A percentile compares a stretch with the other conserved stretches of the same genome.
These are phyloP conservation scores for Phenganax marumi DNA, from an alignment of 92 coral and sea anemone genomes.

Conservation along the genomic window DNA sequence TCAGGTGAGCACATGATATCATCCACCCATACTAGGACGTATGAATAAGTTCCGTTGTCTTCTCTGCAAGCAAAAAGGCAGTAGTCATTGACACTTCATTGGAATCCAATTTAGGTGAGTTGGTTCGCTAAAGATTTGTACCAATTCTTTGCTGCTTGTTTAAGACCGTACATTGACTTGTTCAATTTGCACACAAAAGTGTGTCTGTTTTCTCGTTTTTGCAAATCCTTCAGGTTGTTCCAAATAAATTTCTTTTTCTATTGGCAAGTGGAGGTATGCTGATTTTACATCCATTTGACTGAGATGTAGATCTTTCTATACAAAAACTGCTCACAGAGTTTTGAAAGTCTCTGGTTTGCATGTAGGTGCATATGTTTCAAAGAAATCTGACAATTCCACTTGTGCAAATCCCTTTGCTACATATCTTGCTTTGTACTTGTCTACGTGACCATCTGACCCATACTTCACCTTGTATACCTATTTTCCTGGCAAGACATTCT, in stretches of 20 bases:
- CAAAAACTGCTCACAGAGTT: too few relatives aligned
- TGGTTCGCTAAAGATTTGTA: neutral
- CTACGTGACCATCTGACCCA: too few relatives aligned
- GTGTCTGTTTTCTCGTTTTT: neutral
- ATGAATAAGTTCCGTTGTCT: neutral
- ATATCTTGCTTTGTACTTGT: too few relatives aligned
- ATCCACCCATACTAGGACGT: neutral
- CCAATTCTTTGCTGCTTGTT: neutral
- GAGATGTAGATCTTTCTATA: too few relatives aligned
- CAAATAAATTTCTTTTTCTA: neutral
- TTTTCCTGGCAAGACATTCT: neutral
- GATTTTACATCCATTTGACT: conserved; percentile 1
- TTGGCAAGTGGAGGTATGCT: neutral
- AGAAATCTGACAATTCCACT: neutral
- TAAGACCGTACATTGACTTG: neutral
- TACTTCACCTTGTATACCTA: too few relatives aligned
- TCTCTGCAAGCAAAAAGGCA: neutral
- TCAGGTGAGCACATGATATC: neutral
- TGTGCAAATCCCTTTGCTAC: neutral
- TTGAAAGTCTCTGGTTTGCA: neutral
- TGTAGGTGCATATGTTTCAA: neutral
- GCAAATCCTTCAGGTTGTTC: neutral
- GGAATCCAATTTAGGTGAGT: neutral
- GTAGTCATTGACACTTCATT: neutral
- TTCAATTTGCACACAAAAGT: neutral